A percentile compares a stretch with the other conserved stretches of the same genome.
Evolutionary conservation across 30 jellyfish, hydroid and myxozoan genomes (phyloP).

Genomic region (Phacellophora camtschatica): DNA sequence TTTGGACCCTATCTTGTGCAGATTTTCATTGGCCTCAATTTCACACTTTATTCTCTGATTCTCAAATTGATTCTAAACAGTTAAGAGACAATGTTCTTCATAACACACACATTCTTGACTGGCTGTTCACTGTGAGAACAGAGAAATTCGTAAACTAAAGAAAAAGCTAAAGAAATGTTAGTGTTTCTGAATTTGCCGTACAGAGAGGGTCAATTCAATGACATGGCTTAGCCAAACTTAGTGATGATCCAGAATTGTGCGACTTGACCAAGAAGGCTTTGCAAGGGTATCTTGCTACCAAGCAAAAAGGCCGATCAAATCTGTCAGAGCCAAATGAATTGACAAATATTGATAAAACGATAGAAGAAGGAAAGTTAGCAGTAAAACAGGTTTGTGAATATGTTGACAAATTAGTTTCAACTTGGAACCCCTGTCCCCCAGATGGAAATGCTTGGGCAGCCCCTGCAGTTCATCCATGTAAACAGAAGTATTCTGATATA

Average conservation of each 20-base stretch:
- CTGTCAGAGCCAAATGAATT: no score
- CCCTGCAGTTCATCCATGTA: conserved; percentile 14
- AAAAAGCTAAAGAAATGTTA: neutral
- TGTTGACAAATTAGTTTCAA: neutral
- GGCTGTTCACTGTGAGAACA: conserved; percentile 11
- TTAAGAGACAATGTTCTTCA: neutral
- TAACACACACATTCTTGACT: conserved; percentile 8
- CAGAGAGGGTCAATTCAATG: neutral
- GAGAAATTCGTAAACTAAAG: neutral
- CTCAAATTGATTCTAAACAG: neutral
- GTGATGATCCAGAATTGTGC: neutral
- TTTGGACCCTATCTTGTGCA: conserved; percentile 7
- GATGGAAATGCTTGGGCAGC: neutral
- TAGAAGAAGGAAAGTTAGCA: neutral
- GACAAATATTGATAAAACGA: neutral
- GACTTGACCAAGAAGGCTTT: neutral
- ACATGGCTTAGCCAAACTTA: neutral
- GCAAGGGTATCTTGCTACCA: neutral
- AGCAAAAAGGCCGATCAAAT: neutral
- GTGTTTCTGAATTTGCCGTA: neutral
- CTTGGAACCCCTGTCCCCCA: neutral
- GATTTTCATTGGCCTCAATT: neutral
- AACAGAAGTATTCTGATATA: neutral
- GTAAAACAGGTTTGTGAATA: neutral
- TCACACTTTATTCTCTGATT: neutral